phyloP scores from a whole-genome alignment of 1,140 invertebrate species.

The Tribolium madens region DNA sequence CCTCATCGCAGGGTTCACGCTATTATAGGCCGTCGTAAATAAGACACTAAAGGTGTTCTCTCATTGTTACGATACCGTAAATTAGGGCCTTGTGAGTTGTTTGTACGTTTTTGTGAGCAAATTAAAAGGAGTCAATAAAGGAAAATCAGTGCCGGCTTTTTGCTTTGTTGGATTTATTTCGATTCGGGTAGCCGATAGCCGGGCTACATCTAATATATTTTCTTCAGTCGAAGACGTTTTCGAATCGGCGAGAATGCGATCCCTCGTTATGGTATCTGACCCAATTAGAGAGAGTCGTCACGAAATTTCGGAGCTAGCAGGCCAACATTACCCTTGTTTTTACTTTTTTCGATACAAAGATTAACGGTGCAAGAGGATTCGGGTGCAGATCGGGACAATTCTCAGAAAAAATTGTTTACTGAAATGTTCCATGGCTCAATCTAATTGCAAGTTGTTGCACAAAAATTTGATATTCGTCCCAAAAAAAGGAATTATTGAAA shows the following conservation, averaged over 20 bases:
- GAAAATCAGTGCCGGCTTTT: background rate
- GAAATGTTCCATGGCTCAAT: too few relatives aligned
- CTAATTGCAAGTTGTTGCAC: too few relatives aligned
- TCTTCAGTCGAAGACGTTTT: background rate
- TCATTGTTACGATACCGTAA: background rate
- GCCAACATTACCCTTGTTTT: background rate
- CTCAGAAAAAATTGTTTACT: too few relatives aligned
- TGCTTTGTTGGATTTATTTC: background rate
- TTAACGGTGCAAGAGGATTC: too few relatives aligned
- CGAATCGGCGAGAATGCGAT: background rate
- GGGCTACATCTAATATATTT: background rate
- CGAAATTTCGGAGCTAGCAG: background rate
- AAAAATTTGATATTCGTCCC: too few relatives aligned
- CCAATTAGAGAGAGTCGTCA: background rate
- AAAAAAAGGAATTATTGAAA: too few relatives aligned
- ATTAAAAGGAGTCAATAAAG: too few relatives aligned
- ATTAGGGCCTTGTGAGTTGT: background rate
- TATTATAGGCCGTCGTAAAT: constrained; percentile 1
- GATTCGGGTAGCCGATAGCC: background rate
- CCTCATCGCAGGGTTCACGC: background rate
- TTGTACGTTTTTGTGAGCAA: background rate
- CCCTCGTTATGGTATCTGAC: background rate
- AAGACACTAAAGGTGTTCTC: constrained; percentile 13
- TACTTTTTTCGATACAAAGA: background rate
- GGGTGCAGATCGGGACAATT: too few relatives aligned